Evolutionary conservation across 2,113 vertebrate species (phyloP).

Genomic region (Pheucticus melanocephalus): DNA sequence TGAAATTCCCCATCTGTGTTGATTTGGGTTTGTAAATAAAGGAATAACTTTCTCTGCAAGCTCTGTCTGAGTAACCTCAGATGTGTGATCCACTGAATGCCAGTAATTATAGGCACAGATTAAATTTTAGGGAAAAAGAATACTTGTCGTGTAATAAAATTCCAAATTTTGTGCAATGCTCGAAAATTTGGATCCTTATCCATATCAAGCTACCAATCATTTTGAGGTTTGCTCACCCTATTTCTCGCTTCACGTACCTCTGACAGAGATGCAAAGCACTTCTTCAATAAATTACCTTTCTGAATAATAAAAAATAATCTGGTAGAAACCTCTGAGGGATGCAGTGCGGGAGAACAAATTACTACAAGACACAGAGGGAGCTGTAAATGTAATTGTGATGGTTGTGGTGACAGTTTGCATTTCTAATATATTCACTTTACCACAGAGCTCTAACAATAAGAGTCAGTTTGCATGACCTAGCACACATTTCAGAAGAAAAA

Average conservation of each 20-base stretch:
- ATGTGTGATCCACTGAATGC: not conserved
- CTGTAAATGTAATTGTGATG: slow-evolving; percentile 58
- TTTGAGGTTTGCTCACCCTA: not conserved
- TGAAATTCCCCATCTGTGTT: not conserved
- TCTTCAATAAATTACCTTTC: slow-evolving; percentile 59
- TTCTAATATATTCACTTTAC: slow-evolving; percentile 30
- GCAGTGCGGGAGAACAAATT: slow-evolving; percentile 27
- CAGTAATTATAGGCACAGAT: not conserved
- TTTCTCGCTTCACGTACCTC: slow-evolving; percentile 18
- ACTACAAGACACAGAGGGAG: slow-evolving; percentile 56
- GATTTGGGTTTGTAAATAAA: slow-evolving; percentile 8
- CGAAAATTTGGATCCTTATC: slow-evolving; percentile 19
- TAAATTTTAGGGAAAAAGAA: not conserved
- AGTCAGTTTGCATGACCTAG: slow-evolving; percentile 7
- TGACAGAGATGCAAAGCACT: slow-evolving; percentile 37
- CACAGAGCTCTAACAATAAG: not conserved
- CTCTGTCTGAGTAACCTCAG: not conserved
- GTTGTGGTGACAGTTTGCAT: slow-evolving; percentile 51
- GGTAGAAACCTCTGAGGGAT: slow-evolving; percentile 37
- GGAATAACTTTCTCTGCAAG: not conserved
- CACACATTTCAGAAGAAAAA: slow-evolving; percentile 14
- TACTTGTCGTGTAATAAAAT: not conserved
- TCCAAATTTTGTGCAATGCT: not conserved
- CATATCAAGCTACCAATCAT: slow-evolving; percentile 19
- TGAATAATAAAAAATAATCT: slow-evolving; percentile 59